Evolutionary conservation across 2,888 invertebrate species (phyloP).

Genomic region (Eustalomyia histrio): DNA sequence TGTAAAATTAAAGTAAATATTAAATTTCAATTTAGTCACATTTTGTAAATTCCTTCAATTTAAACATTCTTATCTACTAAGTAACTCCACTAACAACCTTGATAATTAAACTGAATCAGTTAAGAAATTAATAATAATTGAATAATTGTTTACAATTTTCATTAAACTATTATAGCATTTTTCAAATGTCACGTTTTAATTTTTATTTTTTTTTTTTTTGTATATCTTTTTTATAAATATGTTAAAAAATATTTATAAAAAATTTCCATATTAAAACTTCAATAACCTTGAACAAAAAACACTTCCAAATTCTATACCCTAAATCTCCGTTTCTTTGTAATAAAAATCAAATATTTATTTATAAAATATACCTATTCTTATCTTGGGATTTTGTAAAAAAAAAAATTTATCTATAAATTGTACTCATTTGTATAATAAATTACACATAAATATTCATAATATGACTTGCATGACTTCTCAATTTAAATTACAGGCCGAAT

Average conservation of each 20-base stretch:
- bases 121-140: too few species aligned
- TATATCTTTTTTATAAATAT: background rate
- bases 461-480: background rate
- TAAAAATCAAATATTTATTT: background rate
- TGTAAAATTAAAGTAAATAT: too few species aligned
- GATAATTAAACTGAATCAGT: too few species aligned
- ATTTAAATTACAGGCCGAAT: background rate
- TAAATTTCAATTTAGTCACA: too few species aligned
- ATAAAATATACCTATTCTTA: background rate
- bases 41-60: too few species aligned
- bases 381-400: background rate
- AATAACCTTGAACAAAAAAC: background rate
- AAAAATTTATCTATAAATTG: too few species aligned
- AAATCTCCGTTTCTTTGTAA: background rate
- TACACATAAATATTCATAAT: background rate
- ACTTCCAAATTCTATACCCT: background rate
- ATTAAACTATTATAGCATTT: background rate
- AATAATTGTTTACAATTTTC: background rate
- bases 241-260: background rate
- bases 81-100: too few species aligned
- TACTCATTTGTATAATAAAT: too few species aligned
- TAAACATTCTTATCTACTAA: too few species aligned
- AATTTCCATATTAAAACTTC: background rate
- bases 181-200: background rate
- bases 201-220: background rate